These are phyloP conservation scores for Ephialtes manifestator DNA, from an alignment of 2,888 invertebrate species.

Conservation along the genomic window DNA sequence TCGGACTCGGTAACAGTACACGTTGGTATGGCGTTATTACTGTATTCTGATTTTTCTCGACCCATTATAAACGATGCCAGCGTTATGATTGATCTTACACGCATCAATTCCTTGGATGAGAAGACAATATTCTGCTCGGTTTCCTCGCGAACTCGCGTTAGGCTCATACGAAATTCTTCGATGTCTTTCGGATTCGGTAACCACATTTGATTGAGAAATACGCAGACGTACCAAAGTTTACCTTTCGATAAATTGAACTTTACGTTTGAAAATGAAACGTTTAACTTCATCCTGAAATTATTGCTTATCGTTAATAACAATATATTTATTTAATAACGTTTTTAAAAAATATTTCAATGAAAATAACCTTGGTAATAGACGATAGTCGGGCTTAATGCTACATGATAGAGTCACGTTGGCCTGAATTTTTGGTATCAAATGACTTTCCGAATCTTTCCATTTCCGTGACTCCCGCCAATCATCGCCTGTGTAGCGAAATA, in stretches of 20 bases:
- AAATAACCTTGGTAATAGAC: constrained; percentile 89
- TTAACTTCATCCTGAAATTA: constrained; percentile 90
- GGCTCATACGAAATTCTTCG: constrained; percentile 71
- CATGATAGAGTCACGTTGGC: constrained; percentile 91
- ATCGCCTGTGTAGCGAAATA: constrained; percentile 86
- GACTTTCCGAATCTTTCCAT: constrained; percentile 91
- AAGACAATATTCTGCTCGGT: constrained; percentile 61
- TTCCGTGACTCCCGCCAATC: constrained; percentile 92
- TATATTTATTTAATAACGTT: background rate
- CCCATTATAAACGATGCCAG: constrained; percentile 77
- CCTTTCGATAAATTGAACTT: constrained; percentile 93
- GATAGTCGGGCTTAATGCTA: constrained; percentile 91
- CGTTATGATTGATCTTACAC: constrained; percentile 77
- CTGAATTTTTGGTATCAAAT: constrained; percentile 91
- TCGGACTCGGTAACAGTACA: constrained; percentile 77
- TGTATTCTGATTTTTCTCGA: constrained; percentile 73
- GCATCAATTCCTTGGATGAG: constrained; percentile 73
- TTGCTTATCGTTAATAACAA: background rate
- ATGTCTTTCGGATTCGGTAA: constrained; percentile 81
- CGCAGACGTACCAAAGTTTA: constrained; percentile 89
- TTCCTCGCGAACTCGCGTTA: constrained; percentile 66
- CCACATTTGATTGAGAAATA: constrained; percentile 88
- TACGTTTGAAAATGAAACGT: constrained; percentile 90
- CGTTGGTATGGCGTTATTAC: constrained; percentile 74
- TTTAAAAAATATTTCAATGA: background rate